Evolutionary conservation across 64 coral and sea anemone genomes (phyloP).

Genomic region (Cladopsammia gracilis): DNA sequence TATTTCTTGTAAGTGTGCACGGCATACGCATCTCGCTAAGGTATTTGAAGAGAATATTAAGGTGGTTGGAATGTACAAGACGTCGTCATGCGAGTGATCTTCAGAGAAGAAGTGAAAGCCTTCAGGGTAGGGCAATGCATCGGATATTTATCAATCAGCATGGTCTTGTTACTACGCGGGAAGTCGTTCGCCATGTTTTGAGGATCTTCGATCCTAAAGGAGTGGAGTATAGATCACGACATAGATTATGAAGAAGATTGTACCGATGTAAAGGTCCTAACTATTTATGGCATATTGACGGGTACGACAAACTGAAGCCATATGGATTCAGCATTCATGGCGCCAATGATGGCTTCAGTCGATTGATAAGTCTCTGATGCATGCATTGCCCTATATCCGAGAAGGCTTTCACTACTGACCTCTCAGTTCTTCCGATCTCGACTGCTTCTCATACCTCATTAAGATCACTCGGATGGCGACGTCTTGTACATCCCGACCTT

Average conservation of each 20-base stretch:
- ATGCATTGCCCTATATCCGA: slow-evolving; percentile 62
- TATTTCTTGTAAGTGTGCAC: neutral
- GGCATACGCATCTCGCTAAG: slow-evolving; percentile 28
- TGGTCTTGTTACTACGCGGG: slow-evolving; percentile 26
- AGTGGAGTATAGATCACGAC: slow-evolving; percentile 2
- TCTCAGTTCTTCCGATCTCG: slow-evolving; percentile 25
- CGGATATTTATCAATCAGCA: slow-evolving; percentile 17
- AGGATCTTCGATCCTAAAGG: slow-evolving; percentile 55
- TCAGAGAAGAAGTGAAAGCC: slow-evolving; percentile 4
- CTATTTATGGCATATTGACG: slow-evolving; percentile 66
- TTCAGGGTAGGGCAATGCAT: slow-evolving; percentile 45
- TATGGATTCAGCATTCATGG: neutral
- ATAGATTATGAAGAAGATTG: slow-evolving; percentile 46
- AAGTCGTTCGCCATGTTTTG: slow-evolving; percentile 45
- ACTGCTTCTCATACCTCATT: slow-evolving; percentile 10
- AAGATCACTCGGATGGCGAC: neutral
- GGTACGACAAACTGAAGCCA: slow-evolving; percentile 62
- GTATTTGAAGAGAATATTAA: slow-evolving; percentile 37
- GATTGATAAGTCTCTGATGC: slow-evolving; percentile 3
- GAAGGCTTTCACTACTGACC: slow-evolving; percentile 1
- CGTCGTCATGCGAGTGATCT: neutral
- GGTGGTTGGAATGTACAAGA: slow-evolving; percentile 8
- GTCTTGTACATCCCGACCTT: slow-evolving; percentile 17
- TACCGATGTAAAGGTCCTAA: slow-evolving; percentile 28
- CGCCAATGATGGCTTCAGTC: neutral